phyloP scores from a whole-genome alignment of 1,140 invertebrate species.

The Sycobia sp. region DNA sequence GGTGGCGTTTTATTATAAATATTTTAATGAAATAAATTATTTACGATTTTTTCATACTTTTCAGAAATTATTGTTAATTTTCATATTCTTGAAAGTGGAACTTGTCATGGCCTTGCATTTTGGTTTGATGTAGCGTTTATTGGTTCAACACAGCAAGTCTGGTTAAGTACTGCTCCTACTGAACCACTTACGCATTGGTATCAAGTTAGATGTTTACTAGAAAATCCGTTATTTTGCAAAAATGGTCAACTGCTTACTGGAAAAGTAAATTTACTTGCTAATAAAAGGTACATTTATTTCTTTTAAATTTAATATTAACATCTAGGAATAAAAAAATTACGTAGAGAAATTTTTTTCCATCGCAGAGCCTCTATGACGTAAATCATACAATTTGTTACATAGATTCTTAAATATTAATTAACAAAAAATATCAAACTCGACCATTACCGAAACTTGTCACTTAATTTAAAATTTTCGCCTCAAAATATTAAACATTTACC shows the following conservation, averaged over 20 bases:
- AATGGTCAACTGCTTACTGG: slow-evolving; percentile 91
- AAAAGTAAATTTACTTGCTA: slow-evolving; percentile 86
- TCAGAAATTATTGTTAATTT: slow-evolving; percentile 93
- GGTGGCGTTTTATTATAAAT: too few species aligned
- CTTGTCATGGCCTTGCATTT: slow-evolving; percentile 96
- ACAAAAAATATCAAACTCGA: too few species aligned
- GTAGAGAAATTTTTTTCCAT: too few species aligned
- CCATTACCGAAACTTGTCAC: too few species aligned
- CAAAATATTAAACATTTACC: too few species aligned
- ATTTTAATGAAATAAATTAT: too few species aligned
- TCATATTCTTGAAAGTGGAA: slow-evolving; percentile 89
- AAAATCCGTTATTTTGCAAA: slow-evolving; percentile 93
- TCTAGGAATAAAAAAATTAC: too few species aligned
- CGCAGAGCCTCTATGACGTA: too few species aligned
- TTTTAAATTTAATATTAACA: background rate
- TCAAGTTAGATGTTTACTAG: slow-evolving; percentile 95
- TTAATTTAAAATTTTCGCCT: too few species aligned
- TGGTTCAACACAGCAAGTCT: slow-evolving; percentile 87
- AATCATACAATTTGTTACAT: too few species aligned
- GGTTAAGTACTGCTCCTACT: slow-evolving; percentile 97
- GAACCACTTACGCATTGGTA: slow-evolving; percentile 99
- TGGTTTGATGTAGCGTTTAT: slow-evolving; percentile 99
- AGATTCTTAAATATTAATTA: too few species aligned
- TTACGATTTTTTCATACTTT: too few species aligned
- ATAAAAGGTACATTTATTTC: slow-evolving; percentile 82